Evolutionary conservation across 2,888 invertebrate genomes (phyloP).

Genomic region (Troglohyphantes excavatus): DNA sequence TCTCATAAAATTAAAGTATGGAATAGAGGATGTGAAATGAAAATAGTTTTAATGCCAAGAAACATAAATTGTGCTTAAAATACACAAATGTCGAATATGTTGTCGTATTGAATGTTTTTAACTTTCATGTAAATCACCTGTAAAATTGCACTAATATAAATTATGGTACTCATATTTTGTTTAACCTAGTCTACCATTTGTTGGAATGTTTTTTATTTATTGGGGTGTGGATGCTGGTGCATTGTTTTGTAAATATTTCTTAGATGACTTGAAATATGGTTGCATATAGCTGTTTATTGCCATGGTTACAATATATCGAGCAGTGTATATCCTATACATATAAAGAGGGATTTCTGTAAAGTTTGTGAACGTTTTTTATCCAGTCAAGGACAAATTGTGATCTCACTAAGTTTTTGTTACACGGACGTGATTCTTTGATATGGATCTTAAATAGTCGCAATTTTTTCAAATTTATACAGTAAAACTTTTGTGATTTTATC

Average conservation of each 20-base stretch:
- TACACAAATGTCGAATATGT: neutral
- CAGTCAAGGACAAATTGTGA: slow-evolving; percentile 39
- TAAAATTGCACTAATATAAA: slow-evolving; percentile 11
- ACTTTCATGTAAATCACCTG: neutral
- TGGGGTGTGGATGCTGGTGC: slow-evolving; percentile 50
- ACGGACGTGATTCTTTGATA: slow-evolving; percentile 41
- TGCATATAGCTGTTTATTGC: neutral
- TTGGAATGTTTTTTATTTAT: slow-evolving; percentile 46
- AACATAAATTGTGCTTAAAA: neutral
- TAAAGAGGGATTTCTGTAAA: slow-evolving; percentile 10
- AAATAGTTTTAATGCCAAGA: too few relatives aligned
- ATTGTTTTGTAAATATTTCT: slow-evolving; percentile 25
- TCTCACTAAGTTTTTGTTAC: slow-evolving; percentile 44
- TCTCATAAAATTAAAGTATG: too few relatives aligned
- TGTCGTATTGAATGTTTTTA: neutral
- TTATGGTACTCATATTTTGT: slow-evolving; percentile 19
- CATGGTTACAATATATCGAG: slow-evolving; percentile 11
- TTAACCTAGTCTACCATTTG: slow-evolving; percentile 56
- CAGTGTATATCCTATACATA: neutral
- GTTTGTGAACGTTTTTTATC: slow-evolving; percentile 1
- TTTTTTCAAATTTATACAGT: slow-evolving; percentile 62
- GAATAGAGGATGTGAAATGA: too few relatives aligned
- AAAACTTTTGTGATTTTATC: slow-evolving; percentile 64
- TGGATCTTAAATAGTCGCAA: slow-evolving; percentile 47
- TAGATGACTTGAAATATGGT: slow-evolving; percentile 21